Conservation (phyloP, 2,797 vertebrate genomes). For the Brachyalestes nurse region DNA sequence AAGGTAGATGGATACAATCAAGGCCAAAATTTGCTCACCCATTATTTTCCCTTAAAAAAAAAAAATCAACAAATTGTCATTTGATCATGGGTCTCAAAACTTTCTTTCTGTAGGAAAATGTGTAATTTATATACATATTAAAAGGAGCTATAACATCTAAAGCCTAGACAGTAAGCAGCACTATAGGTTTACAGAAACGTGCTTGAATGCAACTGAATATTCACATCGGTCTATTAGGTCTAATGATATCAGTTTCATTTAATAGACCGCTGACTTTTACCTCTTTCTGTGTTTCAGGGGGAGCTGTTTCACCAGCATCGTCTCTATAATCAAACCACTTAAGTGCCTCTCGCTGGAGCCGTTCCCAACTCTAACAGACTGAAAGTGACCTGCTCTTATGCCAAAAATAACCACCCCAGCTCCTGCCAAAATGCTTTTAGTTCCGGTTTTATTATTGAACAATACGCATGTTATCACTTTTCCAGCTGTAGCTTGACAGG, state of each 20-base stretch:
- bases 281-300: conserved; percentile 34
- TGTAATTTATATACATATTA: too few relatives aligned
- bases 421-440: conserved; percentile 45
- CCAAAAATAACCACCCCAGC: conserved; percentile 46
- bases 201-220: too few relatives aligned
- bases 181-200: too few relatives aligned
- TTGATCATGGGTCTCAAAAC: too few relatives aligned
- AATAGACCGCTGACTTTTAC: not conserved
- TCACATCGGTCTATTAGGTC: not conserved
- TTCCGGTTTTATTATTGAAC: conserved; percentile 38
- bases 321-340: not conserved
- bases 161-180: too few relatives aligned
- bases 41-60: too few relatives aligned
- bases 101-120: too few relatives aligned
- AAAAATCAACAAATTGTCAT: too few relatives aligned
- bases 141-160: too few relatives aligned
- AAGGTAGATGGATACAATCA: not conserved
- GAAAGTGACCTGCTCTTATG: conserved; percentile 44
- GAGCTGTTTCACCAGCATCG: not conserved
- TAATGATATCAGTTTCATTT: not conserved
- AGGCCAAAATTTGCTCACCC: too few relatives aligned
- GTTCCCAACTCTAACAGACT: conserved; percentile 46
- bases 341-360: conserved; percentile 48
- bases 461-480: conserved; percentile 30
- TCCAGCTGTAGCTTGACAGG: conserved; percentile 6